A percentile compares a stretch with the other conserved stretches of the same genome.
Conservation (phyloP, 1,140 invertebrate species). For the Harlomillsia oculata region DNA sequence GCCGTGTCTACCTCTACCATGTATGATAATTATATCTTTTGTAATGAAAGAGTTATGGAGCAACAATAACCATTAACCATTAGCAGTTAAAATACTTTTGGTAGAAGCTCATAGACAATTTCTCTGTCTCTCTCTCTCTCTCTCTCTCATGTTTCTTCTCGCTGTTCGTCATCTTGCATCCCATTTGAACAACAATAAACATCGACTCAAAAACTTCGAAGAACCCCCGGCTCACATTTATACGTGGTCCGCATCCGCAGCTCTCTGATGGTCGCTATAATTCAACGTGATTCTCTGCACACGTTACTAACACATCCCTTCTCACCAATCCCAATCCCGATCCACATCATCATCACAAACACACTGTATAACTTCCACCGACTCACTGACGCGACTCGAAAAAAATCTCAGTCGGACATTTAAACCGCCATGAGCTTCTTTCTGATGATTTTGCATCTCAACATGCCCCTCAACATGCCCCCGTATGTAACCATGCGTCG, state of each 20-base stretch:
- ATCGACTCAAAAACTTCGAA: neutral
- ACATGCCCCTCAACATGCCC: no score
- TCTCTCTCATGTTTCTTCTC: neutral
- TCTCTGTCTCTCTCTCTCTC: neutral
- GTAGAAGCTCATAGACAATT: slow-evolving; percentile 9
- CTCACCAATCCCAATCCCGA: no score
- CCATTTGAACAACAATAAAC: slow-evolving; percentile 21
- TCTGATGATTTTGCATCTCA: no score
- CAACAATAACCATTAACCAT: slow-evolving; percentile 33
- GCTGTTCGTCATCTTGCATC: slow-evolving; percentile 8
- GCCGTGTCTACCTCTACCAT: slow-evolving; percentile 15
- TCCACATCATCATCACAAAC: no score
- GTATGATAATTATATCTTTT: slow-evolving; percentile 35
- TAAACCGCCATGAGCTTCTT: no score
- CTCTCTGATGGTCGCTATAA: slow-evolving; percentile 13
- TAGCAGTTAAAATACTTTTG: slow-evolving; percentile 34
- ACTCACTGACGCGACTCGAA: no score
- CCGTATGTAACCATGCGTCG: no score
- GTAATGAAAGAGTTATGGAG: slow-evolving; percentile 32
- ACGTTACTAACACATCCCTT: slow-evolving; percentile 10
- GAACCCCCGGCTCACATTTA: slow-evolving; percentile 13
- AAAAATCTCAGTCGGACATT: no score
- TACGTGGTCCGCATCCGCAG: slow-evolving; percentile 15
- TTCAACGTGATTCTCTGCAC: neutral
- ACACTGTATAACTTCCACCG: no score